Evolutionary conservation across 2,797 vertebrate species (phyloP), one percentile per base, ranked within the genome.

Genomic region (Agapornis canus): DNA sequence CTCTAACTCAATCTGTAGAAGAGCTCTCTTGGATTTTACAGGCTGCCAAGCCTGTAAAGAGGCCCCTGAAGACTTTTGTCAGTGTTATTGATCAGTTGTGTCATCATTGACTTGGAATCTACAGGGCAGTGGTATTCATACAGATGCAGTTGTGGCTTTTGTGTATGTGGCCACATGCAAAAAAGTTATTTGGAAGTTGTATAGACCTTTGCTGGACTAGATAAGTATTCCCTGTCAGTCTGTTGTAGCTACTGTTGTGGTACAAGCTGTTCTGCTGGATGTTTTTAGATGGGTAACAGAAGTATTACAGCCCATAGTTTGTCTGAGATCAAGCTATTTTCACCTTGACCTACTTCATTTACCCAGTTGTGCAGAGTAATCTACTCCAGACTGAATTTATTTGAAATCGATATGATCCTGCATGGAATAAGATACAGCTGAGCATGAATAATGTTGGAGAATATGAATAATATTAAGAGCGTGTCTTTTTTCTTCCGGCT

Each of bases 311-410:
- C 21, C 21, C 20, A 16, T 20, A 77, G 56, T 40, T 80, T 89
- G 54, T 79, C 31, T 40, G 40, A 91, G 75, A 78, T 81, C 72
- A 87, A 64, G 47, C 47, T 84, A 1, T 76, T 94, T 26, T 61
- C 79, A 87, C 92, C 61, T 89, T 89, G 84, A 59, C 89, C 84
- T 92, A 11, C 54, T 89, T 89, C 48, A 48, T 92, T 86, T 94
- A 64, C 48, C 27, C 57, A 89, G 31, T 79, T 91, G 69, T 91
- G 76, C 82, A n/a, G 42, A 43, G 26, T 54, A 40, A 80, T 86
- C 52, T 93, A 57, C 60, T 94, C 25, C 42, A 83, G 39, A 65
- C 32, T 47, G 61, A 94, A 92, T 64, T 93, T 0, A 71, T 65
- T 71, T 82, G 72, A 88, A 92, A 81, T 94, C 82, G 54, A 4